Evolutionary conservation across 2,113 vertebrate species (phyloP), one percentile per base, ranked within the genome.

Genomic region (Neotoma lepida): DNA sequence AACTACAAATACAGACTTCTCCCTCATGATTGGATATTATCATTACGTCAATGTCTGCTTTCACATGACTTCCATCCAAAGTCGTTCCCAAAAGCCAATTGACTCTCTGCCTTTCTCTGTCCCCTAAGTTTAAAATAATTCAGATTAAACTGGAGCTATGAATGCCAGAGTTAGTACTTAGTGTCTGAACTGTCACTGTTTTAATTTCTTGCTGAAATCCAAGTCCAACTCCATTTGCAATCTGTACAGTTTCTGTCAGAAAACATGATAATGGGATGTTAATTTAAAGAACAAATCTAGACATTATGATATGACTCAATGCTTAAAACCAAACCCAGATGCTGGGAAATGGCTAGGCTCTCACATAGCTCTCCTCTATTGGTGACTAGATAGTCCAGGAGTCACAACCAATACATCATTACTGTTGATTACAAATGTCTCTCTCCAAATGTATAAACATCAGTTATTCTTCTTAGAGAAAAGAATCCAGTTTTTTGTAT

Each of bases 241-340:
- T 20, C 2, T 92, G 49, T 28, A 18, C 71, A 90, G 74, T 94
- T 96, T 24, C 93, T 97, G 93, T 97, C 82, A 96, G 96, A 87
- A 96, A 81, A 94, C 89, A 88, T 80, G 95, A 76, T 85, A 97
- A 95, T 93, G 89, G 96, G 93, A 94, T 95, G 91, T 95, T 93
- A 93, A 77, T 90, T 97, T 95, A 96, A 94, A 98, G 95, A 96
- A 95, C 66, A 88, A 35, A 49, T 95, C 87, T 95, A 97, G 90
- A 94, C 95, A 61, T 96, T 89, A 84, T 96, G 80, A 95, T 95
- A 86, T 61, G 90, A 68, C 68, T 95, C 81, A 91, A 77, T 33
- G 77, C 96, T 95, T 88, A 77, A 96, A 96, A 92, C 61, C 93
- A 41, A 93, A 93, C 78, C 93, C 86, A 92, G 64, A 90, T 94